A percentile compares a stretch with the other conserved stretches of the same genome.
These are phyloP conservation scores for Crocidura indochinensis DNA, from an alignment of 2,797 vertebrate species.

Conservation along the genomic window DNA sequence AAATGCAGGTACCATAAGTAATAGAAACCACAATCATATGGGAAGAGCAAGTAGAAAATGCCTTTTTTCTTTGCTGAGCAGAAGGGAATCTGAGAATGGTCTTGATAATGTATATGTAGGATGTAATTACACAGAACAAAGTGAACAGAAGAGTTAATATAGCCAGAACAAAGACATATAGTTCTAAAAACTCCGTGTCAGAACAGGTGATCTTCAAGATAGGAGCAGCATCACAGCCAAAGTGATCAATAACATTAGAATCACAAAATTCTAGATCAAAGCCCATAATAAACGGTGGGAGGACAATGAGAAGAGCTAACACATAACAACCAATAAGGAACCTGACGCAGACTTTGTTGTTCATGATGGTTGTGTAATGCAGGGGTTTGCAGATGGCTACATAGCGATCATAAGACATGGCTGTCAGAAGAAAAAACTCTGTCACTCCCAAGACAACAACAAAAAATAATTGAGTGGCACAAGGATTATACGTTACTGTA, in stretches of 20 bases:
- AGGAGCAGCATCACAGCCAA: conserved; percentile 51
- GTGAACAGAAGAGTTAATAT: background rate
- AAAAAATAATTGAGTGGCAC: conserved; percentile 54
- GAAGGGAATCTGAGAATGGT: conserved; percentile 62
- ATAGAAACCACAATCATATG: conserved; percentile 60
- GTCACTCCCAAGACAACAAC: background rate
- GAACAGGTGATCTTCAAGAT: conserved; percentile 57
- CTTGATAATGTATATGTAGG: conserved; percentile 50
- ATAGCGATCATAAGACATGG: conserved; percentile 19
- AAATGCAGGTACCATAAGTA: conserved; percentile 56
- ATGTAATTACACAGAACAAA: conserved; percentile 43
- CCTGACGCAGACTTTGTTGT: conserved; percentile 33
- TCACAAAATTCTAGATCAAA: conserved; percentile 58
- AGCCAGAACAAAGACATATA: background rate
- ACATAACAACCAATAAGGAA: background rate
- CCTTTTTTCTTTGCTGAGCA: conserved; percentile 47
- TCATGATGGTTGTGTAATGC: background rate
- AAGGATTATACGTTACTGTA: conserved; percentile 53
- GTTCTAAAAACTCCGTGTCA: conserved; percentile 29
- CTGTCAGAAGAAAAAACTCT: conserved; percentile 37
- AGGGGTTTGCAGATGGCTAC: background rate
- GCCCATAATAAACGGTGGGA: conserved; percentile 8
- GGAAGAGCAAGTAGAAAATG: conserved; percentile 35
- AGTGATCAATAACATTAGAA: conserved; percentile 46
- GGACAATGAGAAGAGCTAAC: background rate